phyloP scores from a whole-genome alignment of 2,888 invertebrate genomes.

The Hirtodrosophila confusa region DNA sequence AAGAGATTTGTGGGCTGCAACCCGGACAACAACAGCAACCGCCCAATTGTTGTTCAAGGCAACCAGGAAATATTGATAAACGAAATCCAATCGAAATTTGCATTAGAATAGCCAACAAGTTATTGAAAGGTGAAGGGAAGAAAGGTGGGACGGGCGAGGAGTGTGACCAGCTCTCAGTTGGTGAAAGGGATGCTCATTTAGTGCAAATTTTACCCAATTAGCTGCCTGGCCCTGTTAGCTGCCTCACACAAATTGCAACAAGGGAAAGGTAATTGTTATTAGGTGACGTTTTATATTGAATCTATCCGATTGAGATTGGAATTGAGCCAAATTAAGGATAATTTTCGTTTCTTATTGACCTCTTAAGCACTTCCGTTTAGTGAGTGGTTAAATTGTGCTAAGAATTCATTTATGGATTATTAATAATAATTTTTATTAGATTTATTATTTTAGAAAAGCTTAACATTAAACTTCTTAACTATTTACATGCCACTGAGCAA shows the following conservation, averaged over 20 bases:
- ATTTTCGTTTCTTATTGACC: conserved; percentile 12
- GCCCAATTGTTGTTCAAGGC: conserved; percentile 48
- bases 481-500: no score
- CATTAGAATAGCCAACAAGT: conserved; percentile 69
- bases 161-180: conserved; percentile 12
- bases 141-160: conserved; percentile 1
- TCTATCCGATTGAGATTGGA: conserved; percentile 1
- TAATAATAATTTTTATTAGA: no score
- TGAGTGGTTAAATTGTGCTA: no score
- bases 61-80: conserved; percentile 79
- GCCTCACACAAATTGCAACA: conserved; percentile 21
- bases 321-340: conserved; percentile 4
- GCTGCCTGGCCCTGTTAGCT: conserved; percentile 24
- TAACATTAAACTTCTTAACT: no score
- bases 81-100: conserved; percentile 56
- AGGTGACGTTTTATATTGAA: conserved; percentile 27
- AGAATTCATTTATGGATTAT: no score
- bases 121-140: conserved; percentile 35
- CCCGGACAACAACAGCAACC: conserved; percentile 30
- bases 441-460: no score
- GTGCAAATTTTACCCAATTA: conserved; percentile 55
- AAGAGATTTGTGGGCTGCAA: conserved; percentile 78
- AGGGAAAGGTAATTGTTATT: conserved; percentile 60
- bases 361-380: no score
- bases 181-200: conserved; percentile 72